Evolutionary conservation across 92 coral and sea anemone species (phyloP).

Genomic region (Parazoanthus swiftii): DNA sequence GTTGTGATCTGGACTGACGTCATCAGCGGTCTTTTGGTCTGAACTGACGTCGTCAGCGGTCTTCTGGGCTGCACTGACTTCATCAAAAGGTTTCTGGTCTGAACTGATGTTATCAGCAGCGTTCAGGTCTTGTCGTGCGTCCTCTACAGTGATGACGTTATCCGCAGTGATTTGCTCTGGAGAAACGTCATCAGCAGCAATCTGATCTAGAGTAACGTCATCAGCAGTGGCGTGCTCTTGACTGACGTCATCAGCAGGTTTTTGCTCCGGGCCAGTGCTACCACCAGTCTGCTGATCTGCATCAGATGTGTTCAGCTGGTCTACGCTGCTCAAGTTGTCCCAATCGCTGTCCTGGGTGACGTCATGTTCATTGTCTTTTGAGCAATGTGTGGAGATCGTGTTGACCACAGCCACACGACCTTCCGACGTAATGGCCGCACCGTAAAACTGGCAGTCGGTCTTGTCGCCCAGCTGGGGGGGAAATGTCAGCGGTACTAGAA

Average conservation of each 20-base stretch:
- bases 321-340: constrained; percentile 12
- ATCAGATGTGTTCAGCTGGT: constrained; percentile 4
- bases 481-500: constrained; percentile 28
- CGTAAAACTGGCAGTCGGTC: constrained; percentile 21
- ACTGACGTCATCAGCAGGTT: neutral
- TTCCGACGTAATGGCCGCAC: constrained; percentile 34
- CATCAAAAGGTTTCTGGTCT: neutral
- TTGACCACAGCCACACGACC: constrained; percentile 36
- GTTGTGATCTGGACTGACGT: neutral
- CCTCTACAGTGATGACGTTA: neutral
- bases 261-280: neutral
- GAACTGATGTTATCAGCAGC: neutral
- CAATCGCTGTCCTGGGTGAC: neutral
- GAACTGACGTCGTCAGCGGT: neutral
- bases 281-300: neutral
- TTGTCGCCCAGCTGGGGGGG: neutral
- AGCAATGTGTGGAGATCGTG: neutral
- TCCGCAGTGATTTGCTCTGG: neutral
- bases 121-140: neutral
- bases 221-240: neutral
- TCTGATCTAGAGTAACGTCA: neutral
- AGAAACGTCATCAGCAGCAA: neutral
- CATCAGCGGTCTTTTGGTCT: neutral
- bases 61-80: neutral
- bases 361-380: neutral